phyloP scores from a whole-genome alignment of 1,140 invertebrate species.

The Belonocnema kinseyi region DNA sequence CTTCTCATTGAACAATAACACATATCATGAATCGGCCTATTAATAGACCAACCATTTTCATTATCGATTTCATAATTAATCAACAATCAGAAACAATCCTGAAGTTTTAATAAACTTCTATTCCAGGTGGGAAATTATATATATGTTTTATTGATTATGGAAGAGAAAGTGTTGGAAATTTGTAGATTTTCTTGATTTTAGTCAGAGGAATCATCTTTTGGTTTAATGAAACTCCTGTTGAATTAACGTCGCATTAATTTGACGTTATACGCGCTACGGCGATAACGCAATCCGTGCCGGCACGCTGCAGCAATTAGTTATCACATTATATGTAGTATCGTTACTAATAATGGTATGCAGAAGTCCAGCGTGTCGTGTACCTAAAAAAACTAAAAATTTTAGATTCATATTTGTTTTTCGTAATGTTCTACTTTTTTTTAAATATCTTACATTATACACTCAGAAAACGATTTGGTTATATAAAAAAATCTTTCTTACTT shows the following conservation, averaged over 20 bases:
- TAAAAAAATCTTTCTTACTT: no score
- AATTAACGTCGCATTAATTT: constrained; percentile 27
- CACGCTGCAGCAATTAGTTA: constrained; percentile 28
- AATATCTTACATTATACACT: no score
- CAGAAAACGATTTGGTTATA: no score
- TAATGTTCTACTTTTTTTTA: no score
- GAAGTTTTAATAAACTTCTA: constrained; percentile 9
- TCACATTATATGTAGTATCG: constrained; percentile 14
- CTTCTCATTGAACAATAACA: constrained; percentile 24
- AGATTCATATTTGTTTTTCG: no score
- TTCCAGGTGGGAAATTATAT: neutral
- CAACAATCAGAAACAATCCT: neutral
- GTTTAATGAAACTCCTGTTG: neutral
- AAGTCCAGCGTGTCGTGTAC: neutral
- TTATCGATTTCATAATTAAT: constrained; percentile 1
- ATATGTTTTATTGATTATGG: neutral
- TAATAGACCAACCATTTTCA: neutral
- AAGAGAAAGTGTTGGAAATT: no score
- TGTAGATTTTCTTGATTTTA: no score
- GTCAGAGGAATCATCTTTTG: neutral
- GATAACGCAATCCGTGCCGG: constrained; percentile 39
- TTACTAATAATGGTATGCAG: neutral
- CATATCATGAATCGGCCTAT: constrained; percentile 21
- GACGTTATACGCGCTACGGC: constrained; percentile 36
- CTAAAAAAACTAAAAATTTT: no score